Base-by-base conservation (phyloP, 2,113 vertebrate species). In the Sigmodon hispidus region DNA sequence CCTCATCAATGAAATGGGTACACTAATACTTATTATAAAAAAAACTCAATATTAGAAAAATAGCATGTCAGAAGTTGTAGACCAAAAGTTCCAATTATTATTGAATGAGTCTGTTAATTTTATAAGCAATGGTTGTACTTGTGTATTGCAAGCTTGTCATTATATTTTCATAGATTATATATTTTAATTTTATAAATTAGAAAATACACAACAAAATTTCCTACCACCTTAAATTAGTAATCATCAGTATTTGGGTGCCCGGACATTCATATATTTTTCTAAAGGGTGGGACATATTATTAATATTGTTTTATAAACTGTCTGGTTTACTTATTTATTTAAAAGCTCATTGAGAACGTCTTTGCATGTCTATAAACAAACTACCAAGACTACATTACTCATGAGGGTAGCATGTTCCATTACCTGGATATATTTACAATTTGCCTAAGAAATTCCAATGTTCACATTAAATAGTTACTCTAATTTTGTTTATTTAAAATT, bases 401-500 rank as follows among this genome's bases (percentile, higher is more conserved):
- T 87, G 79, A 31, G 22, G 29, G 3, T 19, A 48, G 19, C 63
- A 76, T 80, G 84, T 70, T 86, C 48, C 57, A 88, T 55, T 61
- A 40, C 50, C 36, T 36, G 34, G 4, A 52, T 91, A 34, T 67
- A 72, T 15, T 36, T 29, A 80, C 7, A 52, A 97, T 59, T 90
- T 85, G 75, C 50, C 79, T 93, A 91, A 89, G 13, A 43, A 96
- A 31, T 89, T 70, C 26, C 80, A 40, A 31, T 55, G 21, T 91
- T 94, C 94, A 83, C 48, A 85, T 93, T 93, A 95, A 94, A 79
- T 90, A 73, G 92, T 59, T 94, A 48, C 48, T 87, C 15, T 31
- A 89, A 92, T 79, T 94, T 57, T 96, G 75, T 75, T 88, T 86
- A 73, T 79, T 95, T 88, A 76, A 63, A 95, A 92, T 63, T 83